Percentiles rank a stretch among this genome's conserved stretches.
These are phyloP conservation scores for Synanthedon vespiformis DNA, from an alignment of 2,888 invertebrate genomes.

Conservation along the genomic window DNA sequence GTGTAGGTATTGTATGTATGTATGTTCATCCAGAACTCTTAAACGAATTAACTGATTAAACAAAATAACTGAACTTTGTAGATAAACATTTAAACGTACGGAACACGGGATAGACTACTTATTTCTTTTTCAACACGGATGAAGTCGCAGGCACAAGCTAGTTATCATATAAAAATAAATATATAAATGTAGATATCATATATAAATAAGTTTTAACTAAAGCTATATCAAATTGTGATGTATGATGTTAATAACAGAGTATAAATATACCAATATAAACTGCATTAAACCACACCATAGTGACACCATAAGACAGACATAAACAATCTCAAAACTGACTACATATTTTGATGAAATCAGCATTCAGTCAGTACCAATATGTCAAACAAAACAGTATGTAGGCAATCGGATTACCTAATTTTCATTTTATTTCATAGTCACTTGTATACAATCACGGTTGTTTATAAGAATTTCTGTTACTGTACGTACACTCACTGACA, in stretches of 20 bases:
- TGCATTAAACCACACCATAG: constrained; percentile 18
- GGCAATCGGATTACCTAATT: constrained; percentile 47
- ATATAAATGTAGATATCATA: no score
- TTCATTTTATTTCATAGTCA: constrained; percentile 67
- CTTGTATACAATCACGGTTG: constrained; percentile 38
- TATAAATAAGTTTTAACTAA: no score
- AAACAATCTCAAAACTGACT: constrained; percentile 1
- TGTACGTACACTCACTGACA: constrained; percentile 32
- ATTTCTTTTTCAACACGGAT: no score
- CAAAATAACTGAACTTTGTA: no score
- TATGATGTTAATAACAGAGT: background rate
- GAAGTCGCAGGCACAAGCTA: no score
- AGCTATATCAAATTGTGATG: no score
- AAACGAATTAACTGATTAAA: no score
- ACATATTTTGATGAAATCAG: background rate
- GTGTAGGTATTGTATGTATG: no score
- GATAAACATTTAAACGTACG: no score
- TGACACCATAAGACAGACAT: constrained; percentile 7
- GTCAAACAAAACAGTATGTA: constrained; percentile 9
- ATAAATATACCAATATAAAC: constrained; percentile 18
- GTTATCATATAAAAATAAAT: no score
- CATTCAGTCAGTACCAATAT: background rate
- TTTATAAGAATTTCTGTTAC: constrained; percentile 21
- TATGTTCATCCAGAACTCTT: no score
- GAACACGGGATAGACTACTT: no score